Evolutionary conservation across 2,888 invertebrate genomes (phyloP).

Genomic region (Lycophotia porphyrea): DNA sequence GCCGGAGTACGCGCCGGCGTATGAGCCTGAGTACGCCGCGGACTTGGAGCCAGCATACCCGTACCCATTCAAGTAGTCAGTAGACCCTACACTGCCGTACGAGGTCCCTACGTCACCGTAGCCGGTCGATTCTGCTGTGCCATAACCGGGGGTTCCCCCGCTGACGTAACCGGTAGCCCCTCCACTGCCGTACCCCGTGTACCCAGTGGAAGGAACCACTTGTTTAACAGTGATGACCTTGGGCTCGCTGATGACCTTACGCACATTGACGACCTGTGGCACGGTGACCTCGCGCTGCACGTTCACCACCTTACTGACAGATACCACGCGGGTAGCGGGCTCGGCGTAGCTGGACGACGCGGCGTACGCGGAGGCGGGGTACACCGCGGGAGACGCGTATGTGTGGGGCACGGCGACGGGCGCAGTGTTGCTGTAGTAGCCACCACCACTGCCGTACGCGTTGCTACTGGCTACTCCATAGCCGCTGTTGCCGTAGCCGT

Average conservation of each 20-base stretch:
- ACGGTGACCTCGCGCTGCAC: conserved; percentile 64
- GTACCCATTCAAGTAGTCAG: conserved; percentile 24
- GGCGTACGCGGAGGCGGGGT: conserved; percentile 39
- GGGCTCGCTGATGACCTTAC: conserved; percentile 61
- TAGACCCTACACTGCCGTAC: conserved; percentile 16
- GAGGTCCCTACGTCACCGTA: conserved; percentile 1
- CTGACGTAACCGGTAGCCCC: conserved; percentile 29
- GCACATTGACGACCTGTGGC: conserved; percentile 62
- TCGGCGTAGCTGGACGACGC: conserved; percentile 37
- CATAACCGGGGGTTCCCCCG: not conserved
- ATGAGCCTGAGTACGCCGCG: conserved; percentile 16
- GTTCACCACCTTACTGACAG: conserved; percentile 61
- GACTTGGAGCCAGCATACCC: conserved; percentile 8
- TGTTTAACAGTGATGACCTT: conserved; percentile 58
- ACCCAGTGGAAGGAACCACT: conserved; percentile 57
- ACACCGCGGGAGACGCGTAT: conserved; percentile 18
- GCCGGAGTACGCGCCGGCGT: conserved; percentile 37
- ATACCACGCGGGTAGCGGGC: conserved; percentile 44
- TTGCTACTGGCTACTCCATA: conserved; percentile 49
- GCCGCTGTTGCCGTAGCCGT: conserved; percentile 39
- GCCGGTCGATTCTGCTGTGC: not conserved
- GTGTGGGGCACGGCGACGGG: conserved; percentile 25
- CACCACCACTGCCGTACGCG: conserved; percentile 46
- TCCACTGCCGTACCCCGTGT: conserved; percentile 47
- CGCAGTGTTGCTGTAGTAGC: conserved; percentile 47